These are phyloP conservation scores for Trichoplax adhaerens DNA, from an alignment of 37 sponge, comb jelly and placozoan species.

Conservation along the genomic window DNA sequence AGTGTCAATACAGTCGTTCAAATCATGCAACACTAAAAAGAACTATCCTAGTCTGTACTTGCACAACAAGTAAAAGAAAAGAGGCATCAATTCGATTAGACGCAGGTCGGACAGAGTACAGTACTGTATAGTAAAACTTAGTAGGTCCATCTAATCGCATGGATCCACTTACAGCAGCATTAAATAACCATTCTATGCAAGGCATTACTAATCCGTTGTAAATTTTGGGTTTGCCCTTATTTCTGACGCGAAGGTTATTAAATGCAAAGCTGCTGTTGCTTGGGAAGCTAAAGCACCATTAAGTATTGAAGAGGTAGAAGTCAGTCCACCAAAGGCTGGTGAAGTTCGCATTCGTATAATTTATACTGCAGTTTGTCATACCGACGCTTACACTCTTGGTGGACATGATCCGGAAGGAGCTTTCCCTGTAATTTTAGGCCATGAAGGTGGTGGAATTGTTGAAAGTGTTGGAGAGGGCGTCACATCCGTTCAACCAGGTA, in stretches of 20 bases:
- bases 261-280: constrained; percentile 71
- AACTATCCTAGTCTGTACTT: no score
- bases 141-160: no score
- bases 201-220: no score
- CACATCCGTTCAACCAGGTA: constrained; percentile 62
- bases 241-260: constrained; percentile 4
- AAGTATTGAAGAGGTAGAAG: constrained; percentile 62
- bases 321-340: constrained; percentile 75
- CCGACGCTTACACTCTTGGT: constrained; percentile 71
- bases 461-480: constrained; percentile 88
- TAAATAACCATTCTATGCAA: no score
- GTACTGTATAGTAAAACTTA: no score
- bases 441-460: constrained; percentile 89
- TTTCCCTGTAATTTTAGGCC: constrained; percentile 81
- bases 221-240: no score
- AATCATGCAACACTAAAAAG: no score
- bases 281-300: constrained; percentile 77
- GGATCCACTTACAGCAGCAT: no score
- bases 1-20: no score
- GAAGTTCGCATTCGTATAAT: constrained; percentile 77
- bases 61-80: no score
- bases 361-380: constrained; percentile 62
- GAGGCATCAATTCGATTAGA: no score
- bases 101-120: no score
- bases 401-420: constrained; percentile 66